Percentiles rank a stretch among this genome's conserved stretches.
phyloP scores from a whole-genome alignment of 2,113 vertebrate species.

The Pristiophorus japonicus region DNA sequence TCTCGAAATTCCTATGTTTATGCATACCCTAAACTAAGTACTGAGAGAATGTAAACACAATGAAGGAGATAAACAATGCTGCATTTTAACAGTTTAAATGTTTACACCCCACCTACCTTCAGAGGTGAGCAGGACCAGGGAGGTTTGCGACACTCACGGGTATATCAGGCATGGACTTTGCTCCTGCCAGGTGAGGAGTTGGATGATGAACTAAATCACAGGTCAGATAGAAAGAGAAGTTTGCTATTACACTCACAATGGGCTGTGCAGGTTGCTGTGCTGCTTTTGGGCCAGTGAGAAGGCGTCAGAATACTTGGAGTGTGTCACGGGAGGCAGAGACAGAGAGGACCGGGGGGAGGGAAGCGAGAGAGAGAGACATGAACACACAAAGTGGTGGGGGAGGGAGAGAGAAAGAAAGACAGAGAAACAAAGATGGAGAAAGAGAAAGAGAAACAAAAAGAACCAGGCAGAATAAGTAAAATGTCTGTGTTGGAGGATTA shows the following conservation, averaged over 20 bases:
- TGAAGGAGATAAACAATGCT: no score
- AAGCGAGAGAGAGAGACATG: neutral
- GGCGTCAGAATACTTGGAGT: neutral
- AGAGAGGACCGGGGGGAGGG: neutral
- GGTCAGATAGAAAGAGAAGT: neutral
- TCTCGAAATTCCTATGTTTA: no score
- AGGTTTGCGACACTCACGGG: no score
- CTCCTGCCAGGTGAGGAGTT: neutral
- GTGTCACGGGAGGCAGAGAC: neutral
- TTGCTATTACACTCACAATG: neutral
- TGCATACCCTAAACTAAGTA: no score
- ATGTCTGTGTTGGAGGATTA: neutral
- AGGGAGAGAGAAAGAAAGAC: neutral
- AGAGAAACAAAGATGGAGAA: no score
- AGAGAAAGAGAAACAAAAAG: neutral
- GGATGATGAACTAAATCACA: neutral
- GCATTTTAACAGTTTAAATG: no score
- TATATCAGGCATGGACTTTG: neutral
- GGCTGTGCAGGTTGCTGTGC: neutral
- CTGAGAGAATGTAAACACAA: no score
- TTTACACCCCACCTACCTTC: no score
- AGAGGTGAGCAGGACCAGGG: no score
- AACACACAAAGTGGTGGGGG: neutral
- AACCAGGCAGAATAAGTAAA: neutral
- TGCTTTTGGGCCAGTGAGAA: neutral